A percentile compares a stretch with the other conserved stretches of the same genome.
Evolutionary conservation across 2,888 invertebrate species (phyloP).

Genomic region (Blastobasis adustella): DNA sequence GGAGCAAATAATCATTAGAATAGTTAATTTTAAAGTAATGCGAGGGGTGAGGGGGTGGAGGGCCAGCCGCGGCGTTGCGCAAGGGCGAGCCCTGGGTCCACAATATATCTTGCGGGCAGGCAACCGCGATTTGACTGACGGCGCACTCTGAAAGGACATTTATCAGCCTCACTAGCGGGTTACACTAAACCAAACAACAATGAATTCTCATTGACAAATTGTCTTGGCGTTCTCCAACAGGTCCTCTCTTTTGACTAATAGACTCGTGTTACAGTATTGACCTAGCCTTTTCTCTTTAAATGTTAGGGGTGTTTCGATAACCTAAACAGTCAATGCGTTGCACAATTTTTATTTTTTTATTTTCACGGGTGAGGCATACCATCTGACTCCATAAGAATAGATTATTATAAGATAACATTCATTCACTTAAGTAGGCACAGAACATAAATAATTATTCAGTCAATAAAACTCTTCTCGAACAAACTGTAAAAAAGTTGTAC

Average conservation of each 20-base stretch:
- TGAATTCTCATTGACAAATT: conserved; percentile 74
- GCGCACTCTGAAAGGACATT: conserved; percentile 72
- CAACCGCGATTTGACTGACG: conserved; percentile 74
- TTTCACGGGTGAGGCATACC: too few species aligned
- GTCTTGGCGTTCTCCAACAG: conserved; percentile 57
- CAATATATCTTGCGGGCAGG: conserved; percentile 73
- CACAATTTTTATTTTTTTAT: too few species aligned
- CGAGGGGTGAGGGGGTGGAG: conserved; percentile 20
- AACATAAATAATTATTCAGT: too few species aligned
- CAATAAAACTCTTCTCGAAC: too few species aligned
- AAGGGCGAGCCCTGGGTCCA: conserved; percentile 63
- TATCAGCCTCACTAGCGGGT: conserved; percentile 72
- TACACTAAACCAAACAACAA: conserved; percentile 73
- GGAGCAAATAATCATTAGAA: conserved; percentile 41
- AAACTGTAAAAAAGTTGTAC: too few species aligned
- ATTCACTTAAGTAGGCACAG: too few species aligned
- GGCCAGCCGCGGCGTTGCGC: conserved; percentile 34
- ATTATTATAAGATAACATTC: too few species aligned
- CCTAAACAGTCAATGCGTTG: too few species aligned
- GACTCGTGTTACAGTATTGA: conserved; percentile 4
- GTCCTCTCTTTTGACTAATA: conserved; percentile 55
- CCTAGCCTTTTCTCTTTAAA: too few species aligned
- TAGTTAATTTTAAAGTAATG: conserved; percentile 64
- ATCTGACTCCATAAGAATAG: too few species aligned
- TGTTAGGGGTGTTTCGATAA: too few species aligned